Base-by-base conservation (phyloP, 1,140 invertebrate species). In the Portunus trituberculatus region DNA sequence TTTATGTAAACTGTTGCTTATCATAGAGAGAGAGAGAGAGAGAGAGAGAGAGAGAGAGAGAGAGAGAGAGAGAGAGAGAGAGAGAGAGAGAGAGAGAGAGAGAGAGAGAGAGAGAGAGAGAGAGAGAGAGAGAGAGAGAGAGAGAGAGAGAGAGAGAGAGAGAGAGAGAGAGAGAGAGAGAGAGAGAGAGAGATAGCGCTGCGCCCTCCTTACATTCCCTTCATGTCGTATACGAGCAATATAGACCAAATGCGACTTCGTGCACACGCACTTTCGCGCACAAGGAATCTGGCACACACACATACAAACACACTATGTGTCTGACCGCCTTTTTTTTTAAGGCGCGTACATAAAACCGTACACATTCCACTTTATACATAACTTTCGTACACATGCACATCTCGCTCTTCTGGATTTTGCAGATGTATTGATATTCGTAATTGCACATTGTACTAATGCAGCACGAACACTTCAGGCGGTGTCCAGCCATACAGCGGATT, bases 141-240 rank as follows among this genome's bases (percentile, higher is more conserved):
- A 76, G n/a, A n/a, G n/a, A 76, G 67, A 76, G n/a, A 76, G n/a
- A 76, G 67, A n/a, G 67, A 76, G n/a, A 76, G n/a, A 76, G n/a
- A n/a, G 20, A n/a, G n/a, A 76, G 67, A 76, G 67, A 76, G 67
- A 76, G 67, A 76, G 67, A 76, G 67, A 76, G 67, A 76, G 67
- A 76, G 67, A 76, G 67, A 76, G 67, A 76, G 67, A 76, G 67
- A 76, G n/a, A 76, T 1, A 25, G 67, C 12, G 20, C 16, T 25
- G 4, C n/a, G n/a, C 67, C 67, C n/a, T n/a, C 67, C 67, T 25
- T n/a, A n/a, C 67, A 76, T 76, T 76, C 25, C 67, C 25, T 76
- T 76, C 67, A n/a, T 76, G 52, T 59, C 52, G 67, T 76, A 76
- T n/a, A n/a, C 67, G n/a, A 76, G 67, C 67, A 76, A n/a, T 76